These are phyloP conservation scores for Prochilodus magdalenae DNA, from an alignment of 2,113 vertebrate species.

Conservation along the genomic window DNA sequence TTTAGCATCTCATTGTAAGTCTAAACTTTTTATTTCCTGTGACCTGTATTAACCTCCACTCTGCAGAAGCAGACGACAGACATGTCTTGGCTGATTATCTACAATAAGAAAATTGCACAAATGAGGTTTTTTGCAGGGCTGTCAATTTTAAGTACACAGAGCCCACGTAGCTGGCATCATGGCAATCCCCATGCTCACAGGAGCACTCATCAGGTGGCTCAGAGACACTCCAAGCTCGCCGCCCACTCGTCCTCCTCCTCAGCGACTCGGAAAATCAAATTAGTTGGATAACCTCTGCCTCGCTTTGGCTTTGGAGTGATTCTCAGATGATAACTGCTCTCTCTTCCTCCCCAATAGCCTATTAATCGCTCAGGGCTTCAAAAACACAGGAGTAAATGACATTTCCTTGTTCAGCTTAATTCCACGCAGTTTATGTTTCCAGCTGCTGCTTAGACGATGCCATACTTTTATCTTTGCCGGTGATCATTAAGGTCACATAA, in stretches of 20 bases:
- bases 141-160: not conserved
- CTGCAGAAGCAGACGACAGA: too few relatives aligned
- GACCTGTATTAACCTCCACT: not conserved
- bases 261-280: conserved; percentile 12
- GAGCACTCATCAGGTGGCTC: not conserved
- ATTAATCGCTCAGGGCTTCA: conserved; percentile 1
- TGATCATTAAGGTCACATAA: conserved; percentile 4
- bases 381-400: not conserved
- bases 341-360: not conserved
- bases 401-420: not conserved
- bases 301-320: not conserved
- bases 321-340: not conserved
- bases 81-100: not conserved
- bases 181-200: not conserved
- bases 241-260: not conserved
- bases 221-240: conserved; percentile 4
- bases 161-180: not conserved
- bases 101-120: too few relatives aligned
- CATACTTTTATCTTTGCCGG: not conserved
- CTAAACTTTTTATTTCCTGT: too few relatives aligned
- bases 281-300: conserved; percentile 11
- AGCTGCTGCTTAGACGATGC: conserved; percentile 3
- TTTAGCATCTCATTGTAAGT: too few relatives aligned
- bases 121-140: not conserved
- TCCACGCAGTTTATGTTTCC: not conserved